Conservation (phyloP, 2,888 invertebrate species). For the Pollenia labialis region DNA sequence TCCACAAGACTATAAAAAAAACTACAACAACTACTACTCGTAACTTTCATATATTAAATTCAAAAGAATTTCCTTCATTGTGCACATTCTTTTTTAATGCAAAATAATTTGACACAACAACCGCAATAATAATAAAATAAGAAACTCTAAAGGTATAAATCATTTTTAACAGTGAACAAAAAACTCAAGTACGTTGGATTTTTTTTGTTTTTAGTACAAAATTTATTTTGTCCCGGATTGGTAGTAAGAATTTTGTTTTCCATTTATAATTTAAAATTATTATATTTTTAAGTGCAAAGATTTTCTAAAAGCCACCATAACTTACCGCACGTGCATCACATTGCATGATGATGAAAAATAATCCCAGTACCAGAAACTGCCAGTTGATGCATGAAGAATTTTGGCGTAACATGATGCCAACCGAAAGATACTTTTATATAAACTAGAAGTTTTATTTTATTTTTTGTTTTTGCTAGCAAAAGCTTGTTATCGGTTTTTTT, state of each 20-base stretch:
- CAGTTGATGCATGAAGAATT: slow-evolving; percentile 73
- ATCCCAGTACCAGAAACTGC: slow-evolving; percentile 76
- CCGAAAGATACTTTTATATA: slow-evolving; percentile 18
- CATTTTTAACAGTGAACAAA: too few species aligned
- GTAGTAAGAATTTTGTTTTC: too few species aligned
- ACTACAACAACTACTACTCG: neutral
- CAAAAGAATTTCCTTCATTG: neutral
- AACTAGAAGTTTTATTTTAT: slow-evolving; percentile 38
- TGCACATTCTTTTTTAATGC: neutral
- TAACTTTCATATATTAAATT: slow-evolving; percentile 3
- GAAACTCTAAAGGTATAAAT: too few species aligned
- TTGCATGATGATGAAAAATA: slow-evolving; percentile 77
- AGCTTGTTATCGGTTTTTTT: slow-evolving; percentile 21
- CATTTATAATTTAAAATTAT: too few species aligned
- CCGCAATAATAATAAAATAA: neutral
- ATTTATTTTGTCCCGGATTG: too few species aligned
- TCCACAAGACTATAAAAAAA: neutral
- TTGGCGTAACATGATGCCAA: slow-evolving; percentile 73
- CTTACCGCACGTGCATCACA: slow-evolving; percentile 83
- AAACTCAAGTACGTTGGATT: too few species aligned
- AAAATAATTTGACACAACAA: neutral
- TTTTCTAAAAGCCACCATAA: slow-evolving; percentile 49
- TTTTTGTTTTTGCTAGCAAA: slow-evolving; percentile 17
- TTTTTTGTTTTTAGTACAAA: too few species aligned
- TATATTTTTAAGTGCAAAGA: neutral